Base-by-base conservation (phyloP, 2,888 invertebrate species). In the Pherbina coryleti region DNA sequence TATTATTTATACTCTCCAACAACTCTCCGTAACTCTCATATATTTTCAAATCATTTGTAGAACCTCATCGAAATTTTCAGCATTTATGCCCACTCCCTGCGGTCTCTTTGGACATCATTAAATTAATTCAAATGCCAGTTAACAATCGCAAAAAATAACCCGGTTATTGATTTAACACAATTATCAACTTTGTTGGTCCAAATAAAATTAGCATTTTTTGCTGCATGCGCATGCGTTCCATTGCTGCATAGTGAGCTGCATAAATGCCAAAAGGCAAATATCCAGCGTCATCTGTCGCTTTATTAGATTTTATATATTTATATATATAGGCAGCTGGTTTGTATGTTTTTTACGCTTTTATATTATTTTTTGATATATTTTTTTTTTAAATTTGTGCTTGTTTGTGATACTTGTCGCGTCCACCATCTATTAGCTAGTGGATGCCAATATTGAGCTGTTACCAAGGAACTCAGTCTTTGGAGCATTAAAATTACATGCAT, bases 381-480 rank as follows among this genome's bases (percentile, higher is more conserved):
- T 64, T 64, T 34, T 64, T 64, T 64, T 31, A 9, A 64, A 11
- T 64, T n/a, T 31, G 57, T 17, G 8, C 44, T 7, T n/a, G 34
- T 28, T 22, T 25, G 22, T 22, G 28, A 25, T 60, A 28, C 28
- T 3, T 44, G 25, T 60, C 1, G 17, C 14, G 28, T 60, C 28
- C 25, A 60, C 8, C n/a, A 60, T 17, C 53, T 17, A 53, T 51
- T 34, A 25, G 57, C 34, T 31, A 34, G 19, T 71, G 57, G 19
- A 28, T 25, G 51, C 14, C 62, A 57, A 17, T 44, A 64, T 49
- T 62, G 73, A 64, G 49, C 19, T 74, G 62, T 49, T 62, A 28
- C 28, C 19, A 60, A 49, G 62, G 62, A 74, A 28, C 44, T 64
- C 11, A 17, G 28, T 7, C 11, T 64, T 25, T 34, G 14, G 64